These are phyloP conservation scores for Dryocosmus kuriphilus DNA, from an alignment of 2,888 invertebrate species.

Conservation along the genomic window DNA sequence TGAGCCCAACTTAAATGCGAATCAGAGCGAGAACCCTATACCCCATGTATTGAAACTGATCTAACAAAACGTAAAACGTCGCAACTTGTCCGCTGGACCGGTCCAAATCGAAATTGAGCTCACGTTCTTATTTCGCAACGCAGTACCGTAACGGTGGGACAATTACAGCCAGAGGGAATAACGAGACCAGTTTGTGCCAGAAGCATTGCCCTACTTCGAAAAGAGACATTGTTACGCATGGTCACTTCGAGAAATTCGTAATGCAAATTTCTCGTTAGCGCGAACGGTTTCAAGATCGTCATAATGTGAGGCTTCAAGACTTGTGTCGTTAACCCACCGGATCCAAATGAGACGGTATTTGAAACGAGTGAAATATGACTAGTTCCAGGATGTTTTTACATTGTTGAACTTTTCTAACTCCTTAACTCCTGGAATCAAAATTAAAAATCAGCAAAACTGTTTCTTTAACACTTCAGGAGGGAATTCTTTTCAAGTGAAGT, in stretches of 20 bases:
- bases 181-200: slow-evolving; percentile 39
- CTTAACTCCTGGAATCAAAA: background rate
- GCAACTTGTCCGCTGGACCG: slow-evolving; percentile 43
- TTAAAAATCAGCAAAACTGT: too few relatives aligned
- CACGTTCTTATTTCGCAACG: slow-evolving; percentile 59
- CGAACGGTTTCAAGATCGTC: slow-evolving; percentile 11
- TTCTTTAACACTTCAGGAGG: too few relatives aligned
- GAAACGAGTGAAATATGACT: background rate
- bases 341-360: background rate
- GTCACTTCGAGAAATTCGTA: slow-evolving; percentile 22
- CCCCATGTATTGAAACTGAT: slow-evolving; percentile 55
- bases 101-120: slow-evolving; percentile 64
- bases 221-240: slow-evolving; percentile 24
- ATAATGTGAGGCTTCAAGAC: background rate
- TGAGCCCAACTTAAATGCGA: slow-evolving; percentile 69
- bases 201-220: slow-evolving; percentile 27
- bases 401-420: background rate
- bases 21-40: slow-evolving; percentile 51
- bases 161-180: slow-evolving; percentile 44
- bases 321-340: slow-evolving; percentile 9
- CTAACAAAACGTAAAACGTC: slow-evolving; percentile 43
- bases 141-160: slow-evolving; percentile 47
- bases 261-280: slow-evolving; percentile 30
- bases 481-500: too few relatives aligned
- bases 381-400: background rate